Base-by-base conservation (phyloP, 2,113 vertebrate genomes). In the Mormoops blainvillei region DNA sequence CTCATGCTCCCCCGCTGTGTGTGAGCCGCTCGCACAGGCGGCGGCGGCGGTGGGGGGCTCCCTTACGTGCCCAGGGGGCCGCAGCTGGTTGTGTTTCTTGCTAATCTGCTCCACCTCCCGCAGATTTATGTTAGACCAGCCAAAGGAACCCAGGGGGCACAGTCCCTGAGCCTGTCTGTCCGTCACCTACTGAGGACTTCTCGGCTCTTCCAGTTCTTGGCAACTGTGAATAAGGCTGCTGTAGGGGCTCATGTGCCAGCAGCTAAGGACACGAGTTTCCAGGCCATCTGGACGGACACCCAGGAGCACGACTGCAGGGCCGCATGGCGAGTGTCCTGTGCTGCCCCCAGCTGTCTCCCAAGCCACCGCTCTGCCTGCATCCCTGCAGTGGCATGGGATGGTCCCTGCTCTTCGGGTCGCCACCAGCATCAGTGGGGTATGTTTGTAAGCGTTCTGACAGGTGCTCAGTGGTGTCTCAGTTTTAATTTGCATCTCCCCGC, bases 201-300 rank as follows among this genome's bases (percentile, higher is more conserved):
- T 22, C 1, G 31, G 22, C 0, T 14, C 50, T 19, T 58, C 48
- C n/a, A 1, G 10, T 6, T 33, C 36, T 8, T 1, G 15, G 31
- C 18, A 2, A 5, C 3, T 12, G 20, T 0, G 1, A 10, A 15
- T 31, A 16, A 7, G 8, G 19, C 24, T 3, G 54, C 33, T 11
- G 0, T 8, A 1, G 38, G 20, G 0, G 13, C 14, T 6, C 3
- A 0, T 0, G 3, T 1, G 43, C 80, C 13, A 41, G 56, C 4
- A 31, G 43, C 56, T 18, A 0, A n/a, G n/a, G n/a, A n/a, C n/a
- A n/a, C 0, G 19, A 31, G 20, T 2, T 11, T 18, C 41, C 5
- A 2, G 0, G 9, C 14, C 28, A 28, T 2, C 0, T 1, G 56
- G 65, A 63, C 9, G 2, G 14, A 10, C 1, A 12, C 77, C 71